phyloP scores from a whole-genome alignment of 2,113 vertebrate species.

The Melanotaenia duboulayi region DNA sequence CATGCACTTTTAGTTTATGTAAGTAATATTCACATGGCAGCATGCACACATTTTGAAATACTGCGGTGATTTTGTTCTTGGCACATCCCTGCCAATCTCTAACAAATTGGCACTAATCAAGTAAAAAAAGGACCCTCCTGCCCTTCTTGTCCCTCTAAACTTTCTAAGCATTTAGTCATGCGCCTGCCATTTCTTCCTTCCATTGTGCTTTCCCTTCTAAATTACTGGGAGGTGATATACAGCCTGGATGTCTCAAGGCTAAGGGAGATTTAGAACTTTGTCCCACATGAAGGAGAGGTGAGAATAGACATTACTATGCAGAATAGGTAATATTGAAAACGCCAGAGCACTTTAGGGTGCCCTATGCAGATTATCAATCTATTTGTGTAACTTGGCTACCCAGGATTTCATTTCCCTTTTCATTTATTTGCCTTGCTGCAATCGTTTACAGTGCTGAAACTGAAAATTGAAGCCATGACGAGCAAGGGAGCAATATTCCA shows the following conservation, averaged over 20 bases:
- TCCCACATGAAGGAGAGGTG: constrained; percentile 82
- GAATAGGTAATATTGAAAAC: constrained; percentile 79
- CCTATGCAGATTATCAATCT: constrained; percentile 81
- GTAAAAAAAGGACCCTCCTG: constrained; percentile 54
- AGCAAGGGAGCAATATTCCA: constrained; percentile 70
- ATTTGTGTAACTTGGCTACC: constrained; percentile 80
- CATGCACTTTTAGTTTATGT: too few relatives aligned
- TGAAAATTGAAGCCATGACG: constrained; percentile 71
- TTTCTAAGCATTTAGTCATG: constrained; percentile 69
- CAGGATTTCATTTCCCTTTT: constrained; percentile 80
- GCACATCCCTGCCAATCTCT: constrained; percentile 45
- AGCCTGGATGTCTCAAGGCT: constrained; percentile 77
- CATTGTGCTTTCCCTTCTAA: constrained; percentile 70
- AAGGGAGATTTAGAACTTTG: constrained; percentile 82
- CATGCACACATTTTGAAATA: constrained; percentile 32
- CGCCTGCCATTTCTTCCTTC: constrained; percentile 66
- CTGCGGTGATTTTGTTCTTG: constrained; percentile 32
- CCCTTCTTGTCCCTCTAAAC: constrained; percentile 60
- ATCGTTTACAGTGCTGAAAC: constrained; percentile 72
- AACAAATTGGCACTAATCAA: constrained; percentile 60
- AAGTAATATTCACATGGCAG: background rate
- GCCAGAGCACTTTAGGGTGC: constrained; percentile 70
- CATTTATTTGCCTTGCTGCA: constrained; percentile 78
- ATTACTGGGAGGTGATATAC: constrained; percentile 80
- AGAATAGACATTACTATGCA: constrained; percentile 83